Evolutionary conservation across 2,797 vertebrate genomes (phyloP).

Genomic region (Eulemur rubriventer): DNA sequence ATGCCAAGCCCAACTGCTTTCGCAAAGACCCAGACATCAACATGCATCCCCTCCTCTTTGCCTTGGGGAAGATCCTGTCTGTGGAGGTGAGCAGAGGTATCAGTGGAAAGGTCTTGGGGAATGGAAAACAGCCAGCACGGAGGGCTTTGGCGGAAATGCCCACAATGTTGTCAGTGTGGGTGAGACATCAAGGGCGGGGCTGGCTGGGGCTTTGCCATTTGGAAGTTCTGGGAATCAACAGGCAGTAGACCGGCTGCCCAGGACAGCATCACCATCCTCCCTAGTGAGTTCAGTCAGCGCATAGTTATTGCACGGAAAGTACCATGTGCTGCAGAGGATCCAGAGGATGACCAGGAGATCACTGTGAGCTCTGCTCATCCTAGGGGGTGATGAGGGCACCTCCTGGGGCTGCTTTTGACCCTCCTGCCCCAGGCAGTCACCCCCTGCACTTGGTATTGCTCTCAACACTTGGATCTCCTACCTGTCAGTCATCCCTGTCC

Average conservation of each 20-base stretch:
- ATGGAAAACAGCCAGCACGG: neutral
- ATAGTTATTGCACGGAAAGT: neutral
- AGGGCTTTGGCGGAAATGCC: neutral
- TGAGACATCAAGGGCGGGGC: rapidly evolving
- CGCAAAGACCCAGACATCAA: conserved; percentile 89
- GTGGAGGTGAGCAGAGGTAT: conserved; percentile 85
- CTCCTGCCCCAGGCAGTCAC: neutral
- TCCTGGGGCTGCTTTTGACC: neutral
- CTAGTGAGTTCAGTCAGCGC: neutral
- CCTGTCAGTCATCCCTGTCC: neutral
- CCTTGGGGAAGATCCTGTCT: conserved; percentile 88
- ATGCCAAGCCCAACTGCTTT: conserved; percentile 91
- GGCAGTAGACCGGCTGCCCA: neutral
- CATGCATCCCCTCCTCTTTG: conserved; percentile 89
- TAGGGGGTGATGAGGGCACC: neutral
- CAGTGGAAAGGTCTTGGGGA: neutral
- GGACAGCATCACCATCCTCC: neutral
- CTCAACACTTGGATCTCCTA: too few relatives aligned
- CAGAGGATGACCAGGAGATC: neutral
- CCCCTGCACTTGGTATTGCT: neutral
- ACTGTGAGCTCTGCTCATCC: neutral
- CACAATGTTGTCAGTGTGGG: neutral
- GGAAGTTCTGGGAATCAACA: neutral
- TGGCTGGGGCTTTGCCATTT: neutral
- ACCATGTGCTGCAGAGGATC: neutral